These are phyloP conservation scores for Nycticryphes semicollaris DNA, from an alignment of 2,113 vertebrate species.

Conservation along the genomic window DNA sequence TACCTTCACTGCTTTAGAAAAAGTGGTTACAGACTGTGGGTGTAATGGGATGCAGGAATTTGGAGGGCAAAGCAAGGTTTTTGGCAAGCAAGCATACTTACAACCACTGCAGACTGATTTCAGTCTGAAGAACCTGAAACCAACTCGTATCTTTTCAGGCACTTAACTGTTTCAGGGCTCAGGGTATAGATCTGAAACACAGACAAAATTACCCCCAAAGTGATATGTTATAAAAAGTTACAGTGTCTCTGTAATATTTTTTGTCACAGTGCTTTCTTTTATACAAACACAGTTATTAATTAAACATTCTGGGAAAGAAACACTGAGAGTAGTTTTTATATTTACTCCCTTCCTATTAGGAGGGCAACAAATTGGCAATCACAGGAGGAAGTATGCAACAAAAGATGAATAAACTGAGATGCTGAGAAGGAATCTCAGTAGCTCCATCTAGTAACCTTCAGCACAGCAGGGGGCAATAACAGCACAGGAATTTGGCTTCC, in stretches of 20 bases:
- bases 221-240: not conserved
- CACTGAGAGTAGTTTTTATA: not conserved
- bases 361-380: not conserved
- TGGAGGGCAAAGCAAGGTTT: conserved; percentile 34
- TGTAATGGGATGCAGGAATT: not conserved
- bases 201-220: not conserved
- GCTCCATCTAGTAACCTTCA: not conserved
- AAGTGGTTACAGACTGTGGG: not conserved
- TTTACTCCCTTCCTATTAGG: not conserved
- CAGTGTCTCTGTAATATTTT: not conserved
- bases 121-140: not conserved
- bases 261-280: not conserved
- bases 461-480: not conserved
- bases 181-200: not conserved
- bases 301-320: not conserved
- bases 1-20: not conserved
- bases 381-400: not conserved
- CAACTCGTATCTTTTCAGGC: not conserved
- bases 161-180: not conserved
- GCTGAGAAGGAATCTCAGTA: not conserved
- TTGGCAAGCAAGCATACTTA: not conserved
- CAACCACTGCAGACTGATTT: not conserved
- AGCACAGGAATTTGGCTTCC: not conserved
- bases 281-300: not conserved
- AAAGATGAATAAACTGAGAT: not conserved